A percentile compares a stretch with the other conserved stretches of the same genome.
These are phyloP conservation scores for Pungitius pungitius DNA, from an alignment of 2,113 vertebrate genomes.

Conservation along the genomic window DNA sequence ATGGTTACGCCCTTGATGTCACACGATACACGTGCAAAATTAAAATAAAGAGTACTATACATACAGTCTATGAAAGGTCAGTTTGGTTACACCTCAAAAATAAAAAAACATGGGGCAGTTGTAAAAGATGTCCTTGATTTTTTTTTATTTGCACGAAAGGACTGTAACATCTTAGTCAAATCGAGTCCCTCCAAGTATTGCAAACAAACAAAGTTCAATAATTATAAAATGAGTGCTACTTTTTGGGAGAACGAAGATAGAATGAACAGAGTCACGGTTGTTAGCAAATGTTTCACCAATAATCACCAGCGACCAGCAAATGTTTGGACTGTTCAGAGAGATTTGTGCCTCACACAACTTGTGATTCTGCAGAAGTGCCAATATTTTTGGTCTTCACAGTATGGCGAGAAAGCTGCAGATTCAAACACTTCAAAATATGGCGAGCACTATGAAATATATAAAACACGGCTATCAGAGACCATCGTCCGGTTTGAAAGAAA, in stretches of 20 bases:
- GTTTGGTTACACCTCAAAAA: neutral
- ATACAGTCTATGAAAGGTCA: neutral
- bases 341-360: constrained; percentile 5
- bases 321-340: neutral
- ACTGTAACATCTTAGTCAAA: constrained; percentile 32
- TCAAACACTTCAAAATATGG: constrained; percentile 43
- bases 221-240: constrained; percentile 29
- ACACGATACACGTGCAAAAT: neutral
- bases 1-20: no score
- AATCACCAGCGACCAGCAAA: neutral
- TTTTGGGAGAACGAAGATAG: constrained; percentile 5
- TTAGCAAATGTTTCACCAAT: neutral
- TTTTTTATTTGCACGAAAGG: constrained; percentile 73
- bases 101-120: constrained; percentile 22
- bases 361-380: neutral
- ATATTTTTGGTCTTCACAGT: constrained; percentile 16
- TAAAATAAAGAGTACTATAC: neutral
- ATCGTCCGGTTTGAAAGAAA: constrained; percentile 34
- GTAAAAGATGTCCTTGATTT: constrained; percentile 64
- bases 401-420: constrained; percentile 18
- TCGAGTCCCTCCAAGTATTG: constrained; percentile 52
- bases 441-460: constrained; percentile 39
- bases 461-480: constrained; percentile 50
- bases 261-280: neutral
- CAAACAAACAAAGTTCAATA: constrained; percentile 38